Conservation (phyloP, 2,888 invertebrate species). For the Homarus gammarus region DNA sequence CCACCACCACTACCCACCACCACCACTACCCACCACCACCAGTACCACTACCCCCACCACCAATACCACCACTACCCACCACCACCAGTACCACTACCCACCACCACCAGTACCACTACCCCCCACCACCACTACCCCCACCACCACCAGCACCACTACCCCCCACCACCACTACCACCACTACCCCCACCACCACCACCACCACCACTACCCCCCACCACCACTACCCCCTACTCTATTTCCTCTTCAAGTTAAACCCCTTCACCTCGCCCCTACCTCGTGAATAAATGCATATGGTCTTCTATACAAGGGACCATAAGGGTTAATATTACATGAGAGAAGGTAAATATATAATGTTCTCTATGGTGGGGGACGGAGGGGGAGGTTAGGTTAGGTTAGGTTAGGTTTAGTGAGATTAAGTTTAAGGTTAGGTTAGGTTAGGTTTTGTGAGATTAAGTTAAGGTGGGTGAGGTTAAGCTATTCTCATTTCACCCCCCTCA, state of each 20-base stretch:
- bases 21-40: not conserved
- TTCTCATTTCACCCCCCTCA: not conserved
- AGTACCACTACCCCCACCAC: not conserved
- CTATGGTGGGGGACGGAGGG: too few relatives aligned
- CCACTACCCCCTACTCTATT: too few relatives aligned
- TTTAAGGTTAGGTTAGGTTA: too few relatives aligned
- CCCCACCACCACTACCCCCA: not conserved
- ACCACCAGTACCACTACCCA: not conserved
- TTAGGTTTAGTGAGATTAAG: too few relatives aligned
- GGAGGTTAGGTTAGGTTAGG: too few relatives aligned
- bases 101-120: not conserved
- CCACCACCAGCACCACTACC: not conserved
- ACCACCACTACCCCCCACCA: not conserved
- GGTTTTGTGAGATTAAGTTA: too few relatives aligned
- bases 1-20: not conserved
- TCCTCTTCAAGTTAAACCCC: too few relatives aligned
- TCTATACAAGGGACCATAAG: not conserved
- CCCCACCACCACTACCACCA: not conserved
- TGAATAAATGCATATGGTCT: slow-evolving; percentile 18
- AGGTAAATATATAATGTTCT: not conserved
- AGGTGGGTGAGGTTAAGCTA: too few relatives aligned
- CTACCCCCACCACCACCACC: not conserved
- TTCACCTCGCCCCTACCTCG: not conserved
- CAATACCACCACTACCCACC: not conserved
- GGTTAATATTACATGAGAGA: not conserved